Evolutionary conservation across 92 coral and sea anemone genomes (phyloP), one percentile per base, ranked within the genome.

Genomic region (Heliopora coerulea): DNA sequence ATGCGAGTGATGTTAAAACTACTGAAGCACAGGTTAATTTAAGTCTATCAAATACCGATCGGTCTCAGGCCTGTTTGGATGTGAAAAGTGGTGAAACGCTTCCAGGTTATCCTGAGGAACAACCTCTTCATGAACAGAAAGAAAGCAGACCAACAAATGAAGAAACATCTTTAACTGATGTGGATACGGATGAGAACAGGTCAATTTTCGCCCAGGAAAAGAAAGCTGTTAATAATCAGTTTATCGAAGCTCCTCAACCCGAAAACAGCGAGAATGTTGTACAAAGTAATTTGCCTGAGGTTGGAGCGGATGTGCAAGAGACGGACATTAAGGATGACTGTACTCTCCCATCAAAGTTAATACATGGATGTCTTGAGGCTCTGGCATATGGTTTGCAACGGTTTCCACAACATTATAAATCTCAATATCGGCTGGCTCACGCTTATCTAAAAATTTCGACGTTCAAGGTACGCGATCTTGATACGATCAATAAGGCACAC

Each of bases 321-420:
- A 49, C 39, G 12, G 25, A 5, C 32, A 32, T 29, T 33, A 28
- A 19, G 23, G 62, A 62, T 33, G 33, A 62, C 21, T 19, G 27
- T 14, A 41, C 60, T 6, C 31, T 48, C 49, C 28, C 62, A 9
- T 56, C 30, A 9, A 56, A 78, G 65, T 84, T 95, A 25, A 83
- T 95, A 72, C 95, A 89, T 49, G 65, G 72, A 56, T 95, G 99
- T 64, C 85, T 90, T 57, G 84, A 59, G 31, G 91, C 95, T 1
- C 30, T 95, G 56, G 96, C 89, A 32, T 86, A 90, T 56, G 91
- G 99, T 48, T 74, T 95, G 30, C 89, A 86, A 20, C 79, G 99
- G 33, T 95, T 95, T 57, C 91, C 99, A 31, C 99, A 95, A 80
- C 99, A 95, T 54, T 96, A 95, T 86, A 95, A 95, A 85, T 85